Evolutionary conservation across 2,888 invertebrate species (phyloP), one percentile per base, ranked within the genome.

Genomic region (Perithous albicinctus): DNA sequence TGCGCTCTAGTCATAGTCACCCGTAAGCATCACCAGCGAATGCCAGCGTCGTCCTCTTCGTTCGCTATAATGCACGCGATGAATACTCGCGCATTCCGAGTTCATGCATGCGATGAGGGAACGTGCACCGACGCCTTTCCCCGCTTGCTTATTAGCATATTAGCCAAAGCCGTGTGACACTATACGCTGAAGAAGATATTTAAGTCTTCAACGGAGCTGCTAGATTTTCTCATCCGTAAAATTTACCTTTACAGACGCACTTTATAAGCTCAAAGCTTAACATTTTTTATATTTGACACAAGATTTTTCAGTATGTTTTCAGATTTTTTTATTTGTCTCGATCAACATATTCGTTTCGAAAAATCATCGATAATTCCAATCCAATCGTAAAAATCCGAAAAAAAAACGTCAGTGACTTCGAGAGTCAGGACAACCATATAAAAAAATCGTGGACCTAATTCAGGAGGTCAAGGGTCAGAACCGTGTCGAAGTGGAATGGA

Each of bases 1-100:
- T 88, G 87, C 85, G 82, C 82, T 81, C 88, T 88, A 89, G 89
- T 89, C 89, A 89, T 88, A 89, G 87, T 83, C 85, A 74, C 83
- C 51, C 63, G 67, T 51, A 38, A 32, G 26, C 35, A 56, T 41
- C 70, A 64, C 6, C 59, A 46, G 61, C 67, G 61, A 77, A 29
- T 67, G 59, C 46, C 38, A 23, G 12, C 32, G 15, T 51, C 59
- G 10, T 54, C 23, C 43, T 15, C 43, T 38, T 35, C 26, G 38
- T 48, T 43, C 76, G 76, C 35, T 18, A 38, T 75, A 80, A 73
- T 77, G 51, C 80, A 56, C 51, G 26, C 43, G 61, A 69, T 82
- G 59, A 77, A 77, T 59, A 35, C 77, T 54, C 76, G 61, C 38
- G 61, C 38, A 69, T 78, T 74, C 32, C n/a, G 29, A 23, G 56